phyloP scores from a whole-genome alignment of 2,797 vertebrate species.

The Brachymystax lenok region DNA sequence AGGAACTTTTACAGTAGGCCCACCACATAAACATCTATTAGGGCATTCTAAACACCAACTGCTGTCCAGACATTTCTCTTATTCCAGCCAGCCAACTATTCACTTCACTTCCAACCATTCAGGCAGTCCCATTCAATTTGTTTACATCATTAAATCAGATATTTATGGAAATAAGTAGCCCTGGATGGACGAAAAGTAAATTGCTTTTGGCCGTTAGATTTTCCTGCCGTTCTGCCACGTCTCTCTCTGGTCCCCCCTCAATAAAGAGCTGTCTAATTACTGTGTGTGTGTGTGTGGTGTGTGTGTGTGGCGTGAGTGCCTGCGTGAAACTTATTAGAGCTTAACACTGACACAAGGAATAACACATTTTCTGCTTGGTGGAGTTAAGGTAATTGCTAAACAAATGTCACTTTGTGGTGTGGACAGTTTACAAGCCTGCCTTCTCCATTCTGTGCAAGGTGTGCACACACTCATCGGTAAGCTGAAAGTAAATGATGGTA shows the following conservation, averaged over 20 bases:
- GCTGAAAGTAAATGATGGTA: conserved; percentile 46
- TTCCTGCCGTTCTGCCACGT: conserved; percentile 52
- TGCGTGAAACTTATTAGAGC: too few relatives aligned
- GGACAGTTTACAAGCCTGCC: conserved; percentile 51
- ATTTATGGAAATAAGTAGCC: conserved; percentile 65
- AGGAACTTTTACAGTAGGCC: conserved; percentile 24
- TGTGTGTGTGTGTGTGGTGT: conserved; percentile 40
- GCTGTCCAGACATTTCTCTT: conserved; percentile 8
- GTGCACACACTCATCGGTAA: conserved; percentile 34
- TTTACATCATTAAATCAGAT: conserved; percentile 68
- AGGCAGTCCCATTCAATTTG: conserved; percentile 38
- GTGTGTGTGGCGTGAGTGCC: too few relatives aligned
- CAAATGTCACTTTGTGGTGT: conserved; percentile 66
- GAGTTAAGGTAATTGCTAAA: conserved; percentile 76
- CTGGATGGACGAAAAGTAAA: conserved; percentile 28
- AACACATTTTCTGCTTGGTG: conserved; percentile 70
- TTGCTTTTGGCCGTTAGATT: conserved; percentile 57
- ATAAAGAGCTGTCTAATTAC: conserved; percentile 70
- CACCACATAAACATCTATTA: conserved; percentile 35
- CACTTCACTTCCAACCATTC: neutral
- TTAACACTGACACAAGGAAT: conserved; percentile 12
- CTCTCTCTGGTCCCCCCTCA: conserved; percentile 40
- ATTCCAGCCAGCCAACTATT: conserved; percentile 15
- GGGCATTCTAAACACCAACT: conserved; percentile 43
- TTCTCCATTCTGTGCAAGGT: conserved; percentile 24